Evolutionary conservation across 1,140 invertebrate species (phyloP), one percentile per base, ranked within the genome.

Genomic region (Leptonema lineaticorne): DNA sequence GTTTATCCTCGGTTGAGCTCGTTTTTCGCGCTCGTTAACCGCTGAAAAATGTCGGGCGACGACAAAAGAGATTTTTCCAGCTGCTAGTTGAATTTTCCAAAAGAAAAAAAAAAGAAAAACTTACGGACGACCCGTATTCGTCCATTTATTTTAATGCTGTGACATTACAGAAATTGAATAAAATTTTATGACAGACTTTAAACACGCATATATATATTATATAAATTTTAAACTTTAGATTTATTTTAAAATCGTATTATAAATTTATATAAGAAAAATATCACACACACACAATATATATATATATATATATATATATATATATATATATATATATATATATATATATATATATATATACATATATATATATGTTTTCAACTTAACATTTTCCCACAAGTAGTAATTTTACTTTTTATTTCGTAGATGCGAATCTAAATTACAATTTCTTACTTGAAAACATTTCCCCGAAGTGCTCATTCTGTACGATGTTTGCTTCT

Each of bases 331-430:
- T 33, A 33, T 11, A 33, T 33, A 33, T 33, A 33, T 33, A 33
- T 33, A 33, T 33, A 33, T 33, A 33, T 33, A 33, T 33, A 33
- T 33, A 33, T 33, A 33, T 33, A 33, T 33, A 33, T 33, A 33
- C 11, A 33, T 33, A 33, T 33, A 33, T 33, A 33, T 33, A 33
- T 33, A 33, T 33, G 11, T n/a, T n/a, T n/a, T n/a, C n/a, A n/a
- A n/a, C n/a, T n/a, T n/a, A n/a, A n/a, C 5, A 33, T 33, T 33
- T 33, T 33, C 30, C 30, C 18, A 11, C 22, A 7, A 11, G 46
- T 26, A 14, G 50, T 53, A 53, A 53, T 53, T 53, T 53, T 26
- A 26, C n/a, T 53, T 53, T 46, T 50, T 50, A 50, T 50, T 50
- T 50, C 24, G 24, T 22, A 50, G 50, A 26, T 53, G 24, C 20